Evolutionary conservation across 2,797 vertebrate species (phyloP), one percentile per base, ranked within the genome.

Genomic region (Sebastes steindachneri): DNA sequence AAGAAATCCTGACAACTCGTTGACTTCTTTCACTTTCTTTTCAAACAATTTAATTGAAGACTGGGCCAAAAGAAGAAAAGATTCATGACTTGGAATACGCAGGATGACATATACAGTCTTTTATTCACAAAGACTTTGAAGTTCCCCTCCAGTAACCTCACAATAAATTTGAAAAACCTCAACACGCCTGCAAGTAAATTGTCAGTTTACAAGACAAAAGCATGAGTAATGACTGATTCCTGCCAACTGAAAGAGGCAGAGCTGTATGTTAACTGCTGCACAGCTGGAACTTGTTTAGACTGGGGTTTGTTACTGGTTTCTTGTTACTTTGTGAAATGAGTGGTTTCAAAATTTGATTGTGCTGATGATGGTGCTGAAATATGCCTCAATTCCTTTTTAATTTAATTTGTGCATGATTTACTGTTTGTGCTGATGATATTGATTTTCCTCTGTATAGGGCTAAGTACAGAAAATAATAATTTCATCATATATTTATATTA

Each of bases 101-200:
- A 67, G 41, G 75, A 68, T 72, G 67, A 77, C 80, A 80, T 62
- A 28, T 63, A 48, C 28, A 68, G 23, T 66, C 10, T 85, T 67
- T 85, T 64, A 70, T 73, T 80, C 57, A 68, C 26, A 64, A 29
- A 77, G 60, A 71, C 83, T 88, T 87, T 89, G 64, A 88, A 70
- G 84, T 86, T 86, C 17, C 54, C 71, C 71, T 86, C 68, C 73
- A 81, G 55, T 72, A 81, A 86, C 75, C 55, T 85, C 74, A 82
- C 75, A 86, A 77, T 86, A 68, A 83, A 85, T 83, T 75, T 54
- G 55, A 68, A 81, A 83, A 83, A 75, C 21, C 19, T 65, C 37
- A 76, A 65, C 80, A 82, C 45, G 8, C 28, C 67, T 64, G 53
- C 54, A 76, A 75, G 25, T 82, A 80, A 79, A 87, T 79, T 79